Evolutionary conservation across 1,140 invertebrate species (phyloP), one percentile per base, ranked within the genome.

Genomic region (Pseudomyrmex dendroicus): DNA sequence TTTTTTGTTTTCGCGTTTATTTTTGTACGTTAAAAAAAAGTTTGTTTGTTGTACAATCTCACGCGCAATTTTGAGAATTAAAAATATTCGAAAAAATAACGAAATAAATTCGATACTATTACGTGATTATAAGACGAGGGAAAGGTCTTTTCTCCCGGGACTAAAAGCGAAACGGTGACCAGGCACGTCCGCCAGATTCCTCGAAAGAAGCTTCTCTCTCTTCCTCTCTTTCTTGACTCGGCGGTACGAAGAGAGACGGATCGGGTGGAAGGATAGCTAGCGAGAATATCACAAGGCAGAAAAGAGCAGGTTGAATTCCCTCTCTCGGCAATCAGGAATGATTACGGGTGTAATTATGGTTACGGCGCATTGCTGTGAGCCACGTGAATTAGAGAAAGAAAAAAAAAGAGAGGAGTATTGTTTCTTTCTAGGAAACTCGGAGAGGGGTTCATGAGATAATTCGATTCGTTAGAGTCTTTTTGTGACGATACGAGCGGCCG

Each of bases 331-430:
- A 91, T 91, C 89, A 90, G 86, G 86, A 85, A 87, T 89, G 89
- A 92, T 93, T 92, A 91, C 89, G 85, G 86, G 76, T 85, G 91
- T 93, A 93, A 92, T 93, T 93, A 92, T 83, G 90, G 89, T 91
- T 93, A 92, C 87, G 89, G 84, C 84, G 91, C 87, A 90, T 91
- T 91, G 90, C 89, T 88, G 74, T 73, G 35, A 35, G 66, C 66
- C 84, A 84, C 56, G 73, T 10, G 50, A 68, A 25, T 56, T 20
- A 61, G 22, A 57, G 50, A 68, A 25, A 56, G 50, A 52, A 13
- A 52, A 48, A 20, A 67, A 83, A 25, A 74, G 84, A 57, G 46
- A 66, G 61, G 83, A 85, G 83, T 89, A 93, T 92, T 93, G 91
- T 92, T 92, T 91, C 89, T 86, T 92, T 93, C 92, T 92, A 87